Evolutionary conservation across 1,140 invertebrate genomes (phyloP).

Genomic region (Pogonomyrmex californicus): DNA sequence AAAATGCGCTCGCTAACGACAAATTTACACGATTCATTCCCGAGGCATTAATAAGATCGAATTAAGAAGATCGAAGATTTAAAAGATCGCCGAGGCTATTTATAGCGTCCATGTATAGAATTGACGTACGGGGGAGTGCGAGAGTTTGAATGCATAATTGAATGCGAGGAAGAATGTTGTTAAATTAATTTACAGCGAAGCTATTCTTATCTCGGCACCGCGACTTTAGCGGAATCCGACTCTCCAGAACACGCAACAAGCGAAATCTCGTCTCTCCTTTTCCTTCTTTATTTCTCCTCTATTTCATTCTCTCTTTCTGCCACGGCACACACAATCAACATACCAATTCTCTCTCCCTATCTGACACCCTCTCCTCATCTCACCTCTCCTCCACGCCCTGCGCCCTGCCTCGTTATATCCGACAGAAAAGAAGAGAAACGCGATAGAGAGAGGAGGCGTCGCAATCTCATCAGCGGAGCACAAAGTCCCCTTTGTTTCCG

Average conservation of each 20-base stretch:
- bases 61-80: neutral
- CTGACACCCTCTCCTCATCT: conserved; percentile 21
- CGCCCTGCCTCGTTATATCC: conserved; percentile 44
- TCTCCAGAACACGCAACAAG: conserved; percentile 37
- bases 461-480: conserved; percentile 70
- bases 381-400: neutral
- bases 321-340: conserved; percentile 51
- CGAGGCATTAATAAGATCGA: neutral
- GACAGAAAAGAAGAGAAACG: conserved; percentile 26
- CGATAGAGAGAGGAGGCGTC: conserved; percentile 40
- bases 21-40: neutral
- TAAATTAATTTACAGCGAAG: conserved; percentile 25
- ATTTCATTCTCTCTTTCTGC: neutral
- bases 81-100: neutral
- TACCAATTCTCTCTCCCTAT: conserved; percentile 67
- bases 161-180: neutral
- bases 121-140: neutral
- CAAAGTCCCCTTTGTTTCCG: conserved; percentile 73
- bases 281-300: conserved; percentile 16
- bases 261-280: neutral
- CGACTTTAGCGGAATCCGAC: conserved; percentile 24
- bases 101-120: no score
- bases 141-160: neutral
- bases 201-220: conserved; percentile 13
- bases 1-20: neutral